A percentile compares a stretch with the other conserved stretches of the same genome.
Conservation (phyloP, 2,113 vertebrate genomes). For the Orcinus orca region DNA sequence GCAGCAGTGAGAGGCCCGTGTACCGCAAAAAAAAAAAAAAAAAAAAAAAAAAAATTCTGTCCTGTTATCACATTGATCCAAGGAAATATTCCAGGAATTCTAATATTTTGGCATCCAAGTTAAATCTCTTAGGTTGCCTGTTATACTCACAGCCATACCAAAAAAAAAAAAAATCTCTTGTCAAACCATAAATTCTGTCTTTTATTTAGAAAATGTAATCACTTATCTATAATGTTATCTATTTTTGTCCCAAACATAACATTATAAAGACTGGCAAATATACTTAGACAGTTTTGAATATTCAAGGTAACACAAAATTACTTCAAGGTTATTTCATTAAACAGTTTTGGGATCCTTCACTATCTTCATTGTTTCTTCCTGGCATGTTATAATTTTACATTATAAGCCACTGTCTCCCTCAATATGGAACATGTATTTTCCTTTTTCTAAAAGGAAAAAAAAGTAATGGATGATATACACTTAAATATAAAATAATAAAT, state of each 20-base stretch:
- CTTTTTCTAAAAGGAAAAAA: slow-evolving; percentile 14
- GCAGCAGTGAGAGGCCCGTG: no score
- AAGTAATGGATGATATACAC: neutral
- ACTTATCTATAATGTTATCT: neutral
- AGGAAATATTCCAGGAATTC: slow-evolving; percentile 3
- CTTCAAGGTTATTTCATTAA: neutral
- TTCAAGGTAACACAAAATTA: neutral
- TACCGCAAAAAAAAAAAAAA: no score
- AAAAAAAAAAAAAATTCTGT: slow-evolving; percentile 14
- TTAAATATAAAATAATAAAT: slow-evolving; percentile 16
- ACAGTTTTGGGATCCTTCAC: neutral
- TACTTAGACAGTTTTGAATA: slow-evolving; percentile 30
- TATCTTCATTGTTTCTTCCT: neutral
- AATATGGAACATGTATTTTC: neutral
- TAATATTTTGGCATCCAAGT: slow-evolving; percentile 46
- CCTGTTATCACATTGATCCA: neutral
- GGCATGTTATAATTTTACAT: slow-evolving; percentile 13
- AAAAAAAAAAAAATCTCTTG: neutral
- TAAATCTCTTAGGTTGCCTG: neutral
- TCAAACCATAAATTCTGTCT: slow-evolving; percentile 3
- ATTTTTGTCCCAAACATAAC: neutral
- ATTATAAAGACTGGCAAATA: slow-evolving; percentile 11
- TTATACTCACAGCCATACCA: neutral
- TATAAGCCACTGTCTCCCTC: neutral
- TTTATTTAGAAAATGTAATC: neutral